A percentile compares a stretch with the other conserved stretches of the same genome.
These are phyloP conservation scores for Ypsolopha sequella DNA, from an alignment of 2,888 invertebrate genomes.

Conservation along the genomic window DNA sequence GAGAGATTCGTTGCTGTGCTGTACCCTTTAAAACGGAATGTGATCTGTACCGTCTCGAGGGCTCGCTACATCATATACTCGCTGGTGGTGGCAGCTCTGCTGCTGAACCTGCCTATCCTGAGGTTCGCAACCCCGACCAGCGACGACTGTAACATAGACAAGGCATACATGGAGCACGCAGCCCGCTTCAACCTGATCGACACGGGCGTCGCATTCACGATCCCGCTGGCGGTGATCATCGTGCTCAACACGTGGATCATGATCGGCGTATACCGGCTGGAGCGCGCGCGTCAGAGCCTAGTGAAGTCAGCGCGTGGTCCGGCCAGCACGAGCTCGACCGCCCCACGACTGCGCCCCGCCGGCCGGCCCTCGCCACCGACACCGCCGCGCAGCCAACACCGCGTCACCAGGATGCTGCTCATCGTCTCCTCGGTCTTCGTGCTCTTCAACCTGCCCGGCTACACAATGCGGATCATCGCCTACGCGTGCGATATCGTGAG, in stretches of 20 bases:
- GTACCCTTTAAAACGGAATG: constrained; percentile 78
- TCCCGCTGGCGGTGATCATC: constrained; percentile 79
- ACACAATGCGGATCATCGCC: constrained; percentile 75
- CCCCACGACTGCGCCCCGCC: constrained; percentile 17
- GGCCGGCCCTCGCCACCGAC: constrained; percentile 24
- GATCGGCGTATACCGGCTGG: constrained; percentile 74
- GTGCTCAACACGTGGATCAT: constrained; percentile 80
- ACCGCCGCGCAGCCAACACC: constrained; percentile 68
- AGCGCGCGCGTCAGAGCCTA: constrained; percentile 46
- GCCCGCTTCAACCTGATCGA: constrained; percentile 78
- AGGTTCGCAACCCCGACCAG: constrained; percentile 47
- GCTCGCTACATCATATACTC: constrained; percentile 73
- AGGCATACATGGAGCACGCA: constrained; percentile 66
- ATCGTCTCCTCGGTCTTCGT: constrained; percentile 85
- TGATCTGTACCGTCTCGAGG: constrained; percentile 79
- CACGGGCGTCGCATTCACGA: constrained; percentile 77
- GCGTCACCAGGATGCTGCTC: constrained; percentile 86
- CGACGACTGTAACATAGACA: constrained; percentile 58
- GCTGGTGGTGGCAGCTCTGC: constrained; percentile 61
- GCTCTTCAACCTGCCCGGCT: constrained; percentile 82
- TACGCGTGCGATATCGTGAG: constrained; percentile 69
- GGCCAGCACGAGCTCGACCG: constrained; percentile 8
- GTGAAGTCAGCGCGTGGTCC: constrained; percentile 16
- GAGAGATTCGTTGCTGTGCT: constrained; percentile 87
- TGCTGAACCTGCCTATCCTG: constrained; percentile 74